Evolutionary conservation across 2,113 vertebrate genomes (phyloP), one percentile per base, ranked within the genome.

Genomic region (Pardalotus punctatus): DNA sequence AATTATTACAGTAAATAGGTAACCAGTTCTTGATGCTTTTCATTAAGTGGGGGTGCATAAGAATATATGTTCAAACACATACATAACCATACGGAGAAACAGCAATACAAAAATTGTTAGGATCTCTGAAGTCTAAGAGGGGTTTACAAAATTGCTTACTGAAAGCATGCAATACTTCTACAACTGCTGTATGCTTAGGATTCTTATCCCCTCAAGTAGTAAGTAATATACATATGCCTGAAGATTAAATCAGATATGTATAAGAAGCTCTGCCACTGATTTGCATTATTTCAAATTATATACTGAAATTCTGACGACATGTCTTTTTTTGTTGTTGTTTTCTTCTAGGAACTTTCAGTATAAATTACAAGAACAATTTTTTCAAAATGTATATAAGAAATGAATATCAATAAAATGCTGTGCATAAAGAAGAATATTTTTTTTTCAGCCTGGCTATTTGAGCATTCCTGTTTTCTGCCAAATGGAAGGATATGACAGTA

Each of bases 381-480:
- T 94, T 66, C 12, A 42, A 80, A 92, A 84, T 57, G 4, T 73
- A 21, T 64, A 9, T 66, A 58, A 88, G 36, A 40, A 92, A 86
- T 73, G 35, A 35, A 35, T 82, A 56, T 58, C 51, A 77, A 81
- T 54, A 86, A 85, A 31, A 12, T 82, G 43, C 36, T 82, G 23
- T 72, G 31, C 62, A 57, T 82, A 90, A 81, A 67, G 51, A 78
- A 57, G 54, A 90, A 47, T 58, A 66, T 43, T 5, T 58, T 92
- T 69, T 88, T n/a, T 71, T 86, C 84, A 87, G 33, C 27, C 77
- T 81, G 81, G 29, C 29, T 89, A 33, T 86, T 92, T 90, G 40
- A 80, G 14, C 64, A 81, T 88, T 93, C 82, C 62, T 81, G 23
- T 86, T 93, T 88, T 86, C 56, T 95, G 48, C 83, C 80, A 91